phyloP scores from a whole-genome alignment of 2,113 vertebrate species.

The Megaceryle torquata region DNA sequence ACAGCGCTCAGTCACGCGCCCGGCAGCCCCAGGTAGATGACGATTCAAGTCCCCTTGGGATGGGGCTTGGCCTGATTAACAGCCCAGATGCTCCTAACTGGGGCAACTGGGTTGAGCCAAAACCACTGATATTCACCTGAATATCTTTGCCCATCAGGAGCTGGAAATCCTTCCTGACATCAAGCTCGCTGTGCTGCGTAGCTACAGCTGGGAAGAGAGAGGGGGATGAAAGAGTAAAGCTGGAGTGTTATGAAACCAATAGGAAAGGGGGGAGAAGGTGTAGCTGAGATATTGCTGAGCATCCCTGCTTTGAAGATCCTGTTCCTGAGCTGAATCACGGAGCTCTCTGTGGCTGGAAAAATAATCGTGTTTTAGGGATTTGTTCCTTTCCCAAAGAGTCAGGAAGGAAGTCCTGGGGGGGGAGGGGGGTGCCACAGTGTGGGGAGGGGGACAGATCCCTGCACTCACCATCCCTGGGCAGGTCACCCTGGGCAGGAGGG shows the following conservation, averaged over 20 bases:
- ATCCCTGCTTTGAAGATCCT: not conserved
- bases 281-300: not conserved
- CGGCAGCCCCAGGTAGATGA: slow-evolving; percentile 25
- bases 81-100: not conserved
- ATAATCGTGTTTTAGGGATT: not conserved
- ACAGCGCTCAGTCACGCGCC: not conserved
- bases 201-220: not conserved
- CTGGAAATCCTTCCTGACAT: not conserved
- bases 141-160: not conserved
- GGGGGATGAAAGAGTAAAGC: not conserved
- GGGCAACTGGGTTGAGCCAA: not conserved
- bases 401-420: not conserved
- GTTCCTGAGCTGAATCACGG: not conserved
- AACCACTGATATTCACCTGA: not conserved
- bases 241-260: slow-evolving; percentile 13
- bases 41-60: not conserved
- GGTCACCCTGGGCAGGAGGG: not conserved
- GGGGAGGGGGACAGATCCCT: not conserved
- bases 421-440: not conserved
- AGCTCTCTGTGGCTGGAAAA: not conserved
- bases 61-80: not conserved
- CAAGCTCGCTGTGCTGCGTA: not conserved
- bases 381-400: not conserved
- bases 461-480: rapidly evolving
- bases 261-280: not conserved